These are phyloP conservation scores for Cantharis lateralis DNA, from an alignment of 2,888 invertebrate genomes.

Conservation along the genomic window DNA sequence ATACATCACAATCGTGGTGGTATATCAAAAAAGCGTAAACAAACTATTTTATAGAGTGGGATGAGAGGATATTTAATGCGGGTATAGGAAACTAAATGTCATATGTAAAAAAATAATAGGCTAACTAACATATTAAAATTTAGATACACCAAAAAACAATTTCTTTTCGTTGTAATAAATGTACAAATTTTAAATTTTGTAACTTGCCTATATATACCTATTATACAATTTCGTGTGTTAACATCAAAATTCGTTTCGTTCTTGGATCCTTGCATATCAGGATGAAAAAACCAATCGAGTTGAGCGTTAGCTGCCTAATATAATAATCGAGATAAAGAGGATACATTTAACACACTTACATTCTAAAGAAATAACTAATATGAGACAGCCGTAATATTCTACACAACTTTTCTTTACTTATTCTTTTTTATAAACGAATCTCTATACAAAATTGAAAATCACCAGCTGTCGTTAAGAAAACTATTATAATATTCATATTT, in stretches of 20 bases:
- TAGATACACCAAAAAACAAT: slow-evolving; percentile 42
- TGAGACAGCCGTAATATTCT: slow-evolving; percentile 35
- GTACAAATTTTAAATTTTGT: slow-evolving; percentile 41
- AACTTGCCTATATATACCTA: slow-evolving; percentile 17
- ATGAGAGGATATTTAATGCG: slow-evolving; percentile 6
- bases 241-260: background rate
- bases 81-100: slow-evolving; percentile 14
- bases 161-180: slow-evolving; percentile 51
- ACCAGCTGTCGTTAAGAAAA: slow-evolving; percentile 22
- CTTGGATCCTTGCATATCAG: background rate
- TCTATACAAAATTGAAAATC: slow-evolving; percentile 30
- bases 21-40: slow-evolving; percentile 49
- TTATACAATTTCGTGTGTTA: slow-evolving; percentile 3
- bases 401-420: slow-evolving; percentile 35
- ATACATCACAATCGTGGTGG: slow-evolving; percentile 49
- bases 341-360: slow-evolving; percentile 49
- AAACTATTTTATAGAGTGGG: background rate
- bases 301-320: slow-evolving; percentile 42
- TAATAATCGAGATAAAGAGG: slow-evolving; percentile 32
- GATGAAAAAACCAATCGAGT: slow-evolving; percentile 29
- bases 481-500: slow-evolving; percentile 5
- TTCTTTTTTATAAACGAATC: slow-evolving; percentile 26
- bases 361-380: slow-evolving; percentile 35
- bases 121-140: slow-evolving; percentile 43
- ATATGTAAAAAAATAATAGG: slow-evolving; percentile 34